Conservation (phyloP, 92 coral and sea anemone species). For the Phenganax subtilis region DNA sequence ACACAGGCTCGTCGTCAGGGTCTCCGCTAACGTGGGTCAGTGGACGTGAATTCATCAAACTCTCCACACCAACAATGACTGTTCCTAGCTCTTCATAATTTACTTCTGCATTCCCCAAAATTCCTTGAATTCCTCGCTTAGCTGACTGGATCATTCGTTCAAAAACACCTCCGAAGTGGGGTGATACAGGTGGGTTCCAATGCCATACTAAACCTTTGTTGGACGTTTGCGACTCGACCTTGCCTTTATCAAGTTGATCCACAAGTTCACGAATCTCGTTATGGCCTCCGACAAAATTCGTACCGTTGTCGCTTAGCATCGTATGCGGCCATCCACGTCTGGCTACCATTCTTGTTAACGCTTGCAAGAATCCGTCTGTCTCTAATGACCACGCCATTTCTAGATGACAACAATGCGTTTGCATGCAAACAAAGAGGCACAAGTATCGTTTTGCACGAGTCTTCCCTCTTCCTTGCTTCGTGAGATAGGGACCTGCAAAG, state of each 20-base stretch:
- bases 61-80: conserved; percentile 23
- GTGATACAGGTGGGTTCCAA: conserved; percentile 53
- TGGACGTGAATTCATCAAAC: conserved; percentile 47
- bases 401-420: conserved; percentile 53
- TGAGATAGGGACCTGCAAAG: conserved; percentile 45
- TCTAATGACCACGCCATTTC: conserved; percentile 60
- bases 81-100: conserved; percentile 19
- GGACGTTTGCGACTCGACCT: conserved; percentile 45
- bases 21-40: conserved; percentile 48
- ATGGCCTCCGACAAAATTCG: conserved; percentile 27
- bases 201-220: conserved; percentile 50
- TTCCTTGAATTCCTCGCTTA: conserved; percentile 32
- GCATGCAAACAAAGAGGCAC: conserved; percentile 56
- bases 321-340: conserved; percentile 53
- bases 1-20: conserved; percentile 46
- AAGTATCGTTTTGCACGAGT: conserved; percentile 47
- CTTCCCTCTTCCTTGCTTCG: conserved; percentile 50
- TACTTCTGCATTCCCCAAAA: conserved; percentile 11
- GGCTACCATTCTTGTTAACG: conserved; percentile 52
- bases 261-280: no score
- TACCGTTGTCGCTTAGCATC: conserved; percentile 59
- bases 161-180: conserved; percentile 59
- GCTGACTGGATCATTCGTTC: conserved; percentile 34
- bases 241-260: conserved; percentile 36
- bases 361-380: conserved; percentile 49